Evolutionary conservation across 2,797 vertebrate genomes (phyloP).

Genomic region (Fundulus diaphanus): DNA sequence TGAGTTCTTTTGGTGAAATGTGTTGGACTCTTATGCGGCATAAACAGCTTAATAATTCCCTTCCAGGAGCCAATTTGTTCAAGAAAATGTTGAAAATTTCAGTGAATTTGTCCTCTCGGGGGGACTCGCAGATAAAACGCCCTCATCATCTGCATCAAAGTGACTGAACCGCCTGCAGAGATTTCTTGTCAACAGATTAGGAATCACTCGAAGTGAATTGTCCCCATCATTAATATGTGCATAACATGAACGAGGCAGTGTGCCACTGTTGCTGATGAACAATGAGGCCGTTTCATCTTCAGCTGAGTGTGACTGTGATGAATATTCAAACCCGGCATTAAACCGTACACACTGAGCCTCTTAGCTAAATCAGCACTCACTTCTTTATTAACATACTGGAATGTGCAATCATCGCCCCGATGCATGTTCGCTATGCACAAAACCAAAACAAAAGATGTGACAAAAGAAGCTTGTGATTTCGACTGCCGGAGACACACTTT

Average conservation of each 20-base stretch:
- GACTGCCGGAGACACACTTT: conserved; percentile 1
- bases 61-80: neutral
- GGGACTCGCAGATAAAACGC: conserved; percentile 54
- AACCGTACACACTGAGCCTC: conserved; percentile 63
- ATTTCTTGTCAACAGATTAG: conserved; percentile 71
- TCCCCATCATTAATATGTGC: conserved; percentile 69
- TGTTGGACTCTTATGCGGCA: neutral
- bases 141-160: conserved; percentile 50
- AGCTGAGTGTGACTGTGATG: conserved; percentile 65
- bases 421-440: conserved; percentile 44
- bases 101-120: conserved; percentile 24
- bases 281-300: conserved; percentile 67
- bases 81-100: neutral
- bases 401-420: conserved; percentile 62
- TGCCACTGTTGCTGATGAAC: conserved; percentile 54
- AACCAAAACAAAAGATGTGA: conserved; percentile 25
- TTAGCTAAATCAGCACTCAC: conserved; percentile 65
- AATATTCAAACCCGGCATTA: conserved; percentile 71
- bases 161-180: conserved; percentile 61
- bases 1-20: neutral
- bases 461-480: conserved; percentile 37
- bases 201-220: conserved; percentile 64
- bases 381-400: conserved; percentile 62
- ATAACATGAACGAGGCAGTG: conserved; percentile 55
- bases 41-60: conserved; percentile 1